A percentile compares a stretch with the other conserved stretches of the same genome.
Conservation (phyloP, 2,888 invertebrate genomes). For the Hoplodrina blanda region DNA sequence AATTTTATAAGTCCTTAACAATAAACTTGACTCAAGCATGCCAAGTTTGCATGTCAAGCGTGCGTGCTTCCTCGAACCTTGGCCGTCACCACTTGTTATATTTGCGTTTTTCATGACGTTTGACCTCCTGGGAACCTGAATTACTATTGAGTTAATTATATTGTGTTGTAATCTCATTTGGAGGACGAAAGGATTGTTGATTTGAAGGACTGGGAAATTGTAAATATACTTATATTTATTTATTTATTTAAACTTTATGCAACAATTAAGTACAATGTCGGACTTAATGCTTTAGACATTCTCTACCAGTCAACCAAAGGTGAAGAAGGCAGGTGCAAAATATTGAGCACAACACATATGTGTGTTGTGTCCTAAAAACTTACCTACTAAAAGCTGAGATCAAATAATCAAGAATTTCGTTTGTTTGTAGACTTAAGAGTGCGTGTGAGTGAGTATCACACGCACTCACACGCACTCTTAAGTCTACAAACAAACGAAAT, state of each 20-base stretch:
- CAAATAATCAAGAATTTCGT: too few species aligned
- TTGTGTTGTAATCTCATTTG: conserved; percentile 27
- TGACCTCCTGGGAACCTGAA: conserved; percentile 39
- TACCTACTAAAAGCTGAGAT: neutral
- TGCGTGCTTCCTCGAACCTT: conserved; percentile 46
- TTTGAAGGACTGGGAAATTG: neutral
- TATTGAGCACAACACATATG: too few species aligned
- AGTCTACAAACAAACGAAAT: neutral
- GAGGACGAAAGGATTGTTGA: conserved; percentile 2
- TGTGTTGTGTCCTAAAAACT: neutral
- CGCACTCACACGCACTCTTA: too few species aligned
- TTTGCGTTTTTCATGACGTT: conserved; percentile 36
- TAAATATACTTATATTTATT: too few species aligned
- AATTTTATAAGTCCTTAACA: conserved; percentile 16
- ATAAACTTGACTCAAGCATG: conserved; percentile 33
- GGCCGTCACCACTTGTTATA: conserved; percentile 46
- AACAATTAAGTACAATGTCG: too few species aligned
- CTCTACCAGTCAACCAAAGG: too few species aligned
- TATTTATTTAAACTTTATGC: too few species aligned
- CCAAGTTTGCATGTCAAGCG: conserved; percentile 28
- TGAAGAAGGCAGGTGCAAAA: too few species aligned
- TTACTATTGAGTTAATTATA: conserved; percentile 26
- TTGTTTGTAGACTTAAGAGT: too few species aligned
- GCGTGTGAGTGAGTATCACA: too few species aligned
- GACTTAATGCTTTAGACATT: too few species aligned